These are phyloP conservation scores for Hydra vulgaris DNA, from an alignment of 30 jellyfish, hydroid and myxozoan species.

Conservation along the genomic window DNA sequence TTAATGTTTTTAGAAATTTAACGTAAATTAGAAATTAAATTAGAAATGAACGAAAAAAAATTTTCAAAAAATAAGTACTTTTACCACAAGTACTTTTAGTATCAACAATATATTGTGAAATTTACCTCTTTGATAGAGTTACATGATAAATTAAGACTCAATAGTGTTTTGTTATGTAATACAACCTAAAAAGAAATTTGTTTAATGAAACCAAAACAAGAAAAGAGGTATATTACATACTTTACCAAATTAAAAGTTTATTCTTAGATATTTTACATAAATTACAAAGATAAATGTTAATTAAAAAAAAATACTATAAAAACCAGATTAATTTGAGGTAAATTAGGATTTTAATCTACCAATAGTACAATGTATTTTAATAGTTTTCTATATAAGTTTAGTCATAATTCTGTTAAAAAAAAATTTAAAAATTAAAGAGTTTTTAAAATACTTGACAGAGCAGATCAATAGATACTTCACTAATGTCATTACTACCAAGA, in stretches of 20 bases:
- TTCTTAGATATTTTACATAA: no score
- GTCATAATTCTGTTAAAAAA: neutral
- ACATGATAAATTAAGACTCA: conserved; percentile 67
- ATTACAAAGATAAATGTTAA: no score
- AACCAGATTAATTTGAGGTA: no score
- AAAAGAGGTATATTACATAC: neutral
- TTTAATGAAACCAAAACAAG: neutral
- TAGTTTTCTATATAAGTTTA: neutral
- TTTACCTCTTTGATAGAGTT: conserved; percentile 77
- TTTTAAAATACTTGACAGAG: conserved; percentile 81
- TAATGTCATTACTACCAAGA: conserved; percentile 79
- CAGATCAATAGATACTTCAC: conserved; percentile 59
- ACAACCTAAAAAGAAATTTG: conserved; percentile 51
- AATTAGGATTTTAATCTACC: no score
- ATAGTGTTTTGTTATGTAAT: conserved; percentile 51
- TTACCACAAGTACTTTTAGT: no score
- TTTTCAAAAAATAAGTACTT: no score
- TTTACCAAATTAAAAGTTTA: neutral
- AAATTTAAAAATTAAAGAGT: neutral
- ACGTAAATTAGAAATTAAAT: no score
- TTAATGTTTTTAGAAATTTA: no score
- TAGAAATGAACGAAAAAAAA: no score
- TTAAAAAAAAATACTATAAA: no score
- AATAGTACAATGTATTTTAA: no score
- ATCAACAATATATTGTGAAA: no score